These are phyloP conservation scores for Hydrochoerus hydrochaeris DNA, from an alignment of 2,113 vertebrate genomes.

Conservation along the genomic window DNA sequence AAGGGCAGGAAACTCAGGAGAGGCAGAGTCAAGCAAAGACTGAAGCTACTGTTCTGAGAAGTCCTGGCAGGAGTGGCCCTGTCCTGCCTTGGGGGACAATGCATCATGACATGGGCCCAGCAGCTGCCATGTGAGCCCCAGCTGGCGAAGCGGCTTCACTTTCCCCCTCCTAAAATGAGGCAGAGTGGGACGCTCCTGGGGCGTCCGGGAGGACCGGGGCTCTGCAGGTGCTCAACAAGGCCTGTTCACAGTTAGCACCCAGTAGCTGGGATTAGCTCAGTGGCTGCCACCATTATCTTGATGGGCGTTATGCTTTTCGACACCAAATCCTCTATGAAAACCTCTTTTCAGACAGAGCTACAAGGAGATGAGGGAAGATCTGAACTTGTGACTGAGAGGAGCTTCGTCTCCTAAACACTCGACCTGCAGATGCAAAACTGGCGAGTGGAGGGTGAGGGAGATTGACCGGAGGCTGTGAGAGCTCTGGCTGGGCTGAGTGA, in stretches of 20 bases:
- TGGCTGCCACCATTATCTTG: not conserved
- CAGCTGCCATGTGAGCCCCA: not conserved
- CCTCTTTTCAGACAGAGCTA: not conserved
- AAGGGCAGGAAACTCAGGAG: not conserved
- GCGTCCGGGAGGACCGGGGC: accelerated
- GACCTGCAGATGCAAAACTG: slow-evolving; percentile 68
- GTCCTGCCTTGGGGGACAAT: not conserved
- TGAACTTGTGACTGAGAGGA: slow-evolving; percentile 27
- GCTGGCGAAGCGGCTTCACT: not conserved
- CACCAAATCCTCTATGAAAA: not conserved
- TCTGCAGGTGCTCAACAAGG: accelerated
- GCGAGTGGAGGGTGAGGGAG: not conserved
- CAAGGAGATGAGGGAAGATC: not conserved
- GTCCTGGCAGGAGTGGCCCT: not conserved
- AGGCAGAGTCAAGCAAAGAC: not conserved
- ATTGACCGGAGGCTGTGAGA: not conserved
- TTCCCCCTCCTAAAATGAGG: not conserved
- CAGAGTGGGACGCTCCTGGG: not conserved
- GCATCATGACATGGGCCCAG: accelerated
- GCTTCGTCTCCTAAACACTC: slow-evolving; percentile 77
- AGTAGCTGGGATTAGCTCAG: accelerated
- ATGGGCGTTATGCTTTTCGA: not conserved
- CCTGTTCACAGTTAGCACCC: accelerated
- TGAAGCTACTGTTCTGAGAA: not conserved
- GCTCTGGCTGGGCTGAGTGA: not conserved